These are phyloP conservation scores for Saccopteryx bilineata DNA, from an alignment of 2,113 vertebrate species.

Conservation along the genomic window DNA sequence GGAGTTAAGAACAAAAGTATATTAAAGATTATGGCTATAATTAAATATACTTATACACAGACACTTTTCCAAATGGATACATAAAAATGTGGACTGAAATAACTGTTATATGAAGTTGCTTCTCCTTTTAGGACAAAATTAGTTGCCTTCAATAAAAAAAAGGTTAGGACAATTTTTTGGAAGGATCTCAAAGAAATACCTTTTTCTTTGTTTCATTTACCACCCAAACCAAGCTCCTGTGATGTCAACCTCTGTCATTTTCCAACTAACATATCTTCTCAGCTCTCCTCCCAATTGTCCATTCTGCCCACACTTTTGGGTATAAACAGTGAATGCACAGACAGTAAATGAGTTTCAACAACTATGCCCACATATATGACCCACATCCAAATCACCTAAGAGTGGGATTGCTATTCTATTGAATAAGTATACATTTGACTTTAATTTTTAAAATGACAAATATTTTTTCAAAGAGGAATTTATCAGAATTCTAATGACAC, in stretches of 20 bases:
- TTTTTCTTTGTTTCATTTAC: accelerated
- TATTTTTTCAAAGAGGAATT: background rate
- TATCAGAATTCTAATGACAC: background rate
- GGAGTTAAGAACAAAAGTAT: background rate
- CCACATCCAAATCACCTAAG: background rate
- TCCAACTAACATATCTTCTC: accelerated
- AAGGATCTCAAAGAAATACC: accelerated
- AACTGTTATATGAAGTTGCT: background rate
- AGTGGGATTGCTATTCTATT: background rate
- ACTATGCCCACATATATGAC: background rate
- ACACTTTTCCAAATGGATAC: background rate
- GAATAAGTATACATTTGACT: background rate
- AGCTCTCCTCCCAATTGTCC: background rate
- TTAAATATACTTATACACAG: background rate
- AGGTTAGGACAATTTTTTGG: background rate
- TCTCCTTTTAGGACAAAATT: background rate
- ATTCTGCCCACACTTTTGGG: no score
- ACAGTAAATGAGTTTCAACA: background rate
- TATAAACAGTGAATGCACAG: no score
- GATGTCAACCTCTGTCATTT: accelerated
- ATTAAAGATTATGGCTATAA: background rate
- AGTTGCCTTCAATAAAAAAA: no score
- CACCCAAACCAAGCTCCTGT: accelerated
- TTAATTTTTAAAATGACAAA: background rate
- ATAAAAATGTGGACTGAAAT: no score